Percentiles rank a stretch among this genome's conserved stretches.
These are phyloP conservation scores for Corydoras maculifer DNA, from an alignment of 2,113 vertebrate species.

Conservation along the genomic window DNA sequence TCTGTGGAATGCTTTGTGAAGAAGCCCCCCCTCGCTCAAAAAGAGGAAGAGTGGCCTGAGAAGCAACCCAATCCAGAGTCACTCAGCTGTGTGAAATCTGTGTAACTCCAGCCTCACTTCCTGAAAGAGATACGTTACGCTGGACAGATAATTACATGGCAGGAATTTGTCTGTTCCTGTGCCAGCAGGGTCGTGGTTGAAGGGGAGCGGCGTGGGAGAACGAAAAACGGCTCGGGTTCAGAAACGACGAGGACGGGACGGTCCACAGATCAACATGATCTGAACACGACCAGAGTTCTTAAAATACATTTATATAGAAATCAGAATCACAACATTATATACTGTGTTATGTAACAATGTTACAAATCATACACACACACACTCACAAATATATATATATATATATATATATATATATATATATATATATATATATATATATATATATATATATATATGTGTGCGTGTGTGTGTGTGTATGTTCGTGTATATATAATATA, in stretches of 20 bases:
- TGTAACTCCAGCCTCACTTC: constrained; percentile 33
- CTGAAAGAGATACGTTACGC: constrained; percentile 43
- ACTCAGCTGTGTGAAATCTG: constrained; percentile 35
- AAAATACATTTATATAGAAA: background rate
- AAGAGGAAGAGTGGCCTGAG: background rate
- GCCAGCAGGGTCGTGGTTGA: constrained; percentile 45
- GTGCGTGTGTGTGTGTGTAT: too few relatives aligned
- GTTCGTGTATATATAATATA: too few relatives aligned
- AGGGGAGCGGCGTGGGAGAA: constrained; percentile 36
- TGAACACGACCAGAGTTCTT: background rate
- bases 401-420: too few relatives aligned
- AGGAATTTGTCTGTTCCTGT: constrained; percentile 57
- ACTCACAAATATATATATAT: too few relatives aligned
- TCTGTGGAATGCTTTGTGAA: background rate
- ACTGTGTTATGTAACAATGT: too few relatives aligned
- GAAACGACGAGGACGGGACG: background rate
- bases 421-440: too few relatives aligned
- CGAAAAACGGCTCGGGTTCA: background rate
- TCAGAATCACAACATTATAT: too few relatives aligned
- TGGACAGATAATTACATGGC: constrained; percentile 53
- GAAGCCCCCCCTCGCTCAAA: background rate
- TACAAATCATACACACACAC: too few relatives aligned
- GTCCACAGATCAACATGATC: background rate
- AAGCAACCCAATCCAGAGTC: constrained; percentile 38
- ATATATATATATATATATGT: too few relatives aligned